These are phyloP conservation scores for Epizoanthus stellaris DNA, from an alignment of 92 coral and sea anemone species.

Conservation along the genomic window DNA sequence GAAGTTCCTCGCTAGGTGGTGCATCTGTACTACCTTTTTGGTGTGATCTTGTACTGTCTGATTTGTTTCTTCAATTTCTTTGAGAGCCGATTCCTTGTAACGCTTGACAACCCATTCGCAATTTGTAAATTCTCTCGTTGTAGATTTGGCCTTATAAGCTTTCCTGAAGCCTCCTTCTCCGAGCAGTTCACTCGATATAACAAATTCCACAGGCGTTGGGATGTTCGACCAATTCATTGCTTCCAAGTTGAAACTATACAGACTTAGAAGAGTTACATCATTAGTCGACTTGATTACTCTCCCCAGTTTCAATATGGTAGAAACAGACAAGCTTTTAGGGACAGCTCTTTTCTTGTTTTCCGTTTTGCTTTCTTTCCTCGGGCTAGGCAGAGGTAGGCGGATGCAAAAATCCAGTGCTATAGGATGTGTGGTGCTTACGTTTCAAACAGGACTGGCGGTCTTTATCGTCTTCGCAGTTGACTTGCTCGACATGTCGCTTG, in stretches of 20 bases:
- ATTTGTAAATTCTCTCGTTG: slow-evolving; percentile 38
- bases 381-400: slow-evolving; percentile 38
- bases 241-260: slow-evolving; percentile 61
- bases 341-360: slow-evolving; percentile 25
- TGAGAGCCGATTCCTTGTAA: slow-evolving; percentile 49
- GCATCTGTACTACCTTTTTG: slow-evolving; percentile 74
- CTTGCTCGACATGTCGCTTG: slow-evolving; percentile 8
- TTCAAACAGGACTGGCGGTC: not conserved
- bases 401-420: not conserved
- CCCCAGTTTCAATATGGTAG: slow-evolving; percentile 65
- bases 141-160: slow-evolving; percentile 62
- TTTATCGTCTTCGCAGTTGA: slow-evolving; percentile 39
- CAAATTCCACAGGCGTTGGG: slow-evolving; percentile 57
- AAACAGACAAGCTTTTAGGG: slow-evolving; percentile 63
- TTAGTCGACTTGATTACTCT: slow-evolving; percentile 55
- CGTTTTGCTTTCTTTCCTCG: slow-evolving; percentile 35
- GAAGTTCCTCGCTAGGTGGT: slow-evolving; percentile 62
- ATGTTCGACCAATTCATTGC: slow-evolving; percentile 68
- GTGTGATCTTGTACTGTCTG: slow-evolving; percentile 69
- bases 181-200: slow-evolving; percentile 59
- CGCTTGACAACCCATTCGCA: slow-evolving; percentile 64
- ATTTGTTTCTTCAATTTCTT: slow-evolving; percentile 48
- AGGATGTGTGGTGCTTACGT: slow-evolving; percentile 20
- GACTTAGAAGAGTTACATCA: slow-evolving; percentile 46
- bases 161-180: slow-evolving; percentile 60